Percentiles rank a stretch among this genome's conserved stretches.
Conservation (phyloP, 1,140 invertebrate species). For the Aricia agestis region DNA sequence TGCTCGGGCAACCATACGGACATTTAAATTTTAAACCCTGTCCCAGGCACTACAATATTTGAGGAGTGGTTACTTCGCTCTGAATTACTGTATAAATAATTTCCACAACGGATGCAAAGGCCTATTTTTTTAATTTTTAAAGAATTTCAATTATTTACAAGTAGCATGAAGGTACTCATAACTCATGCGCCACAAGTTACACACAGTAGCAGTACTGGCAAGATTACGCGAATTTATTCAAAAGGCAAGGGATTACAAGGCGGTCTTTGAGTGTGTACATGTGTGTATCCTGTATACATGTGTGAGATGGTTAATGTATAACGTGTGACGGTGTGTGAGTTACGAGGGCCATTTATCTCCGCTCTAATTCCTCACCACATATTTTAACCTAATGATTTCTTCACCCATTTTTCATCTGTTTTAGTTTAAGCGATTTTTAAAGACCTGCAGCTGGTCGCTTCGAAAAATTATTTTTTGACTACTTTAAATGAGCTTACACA, state of each 20-base stretch:
- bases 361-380: background rate
- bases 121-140: too few relatives aligned
- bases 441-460: background rate
- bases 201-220: background rate
- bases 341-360: background rate
- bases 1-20: too few relatives aligned
- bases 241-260: background rate
- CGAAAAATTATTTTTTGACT: too few relatives aligned
- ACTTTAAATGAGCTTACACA: background rate
- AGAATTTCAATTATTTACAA: too few relatives aligned
- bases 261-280: background rate
- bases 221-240: background rate
- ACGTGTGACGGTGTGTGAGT: background rate
- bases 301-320: background rate
- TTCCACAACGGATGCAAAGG: too few relatives aligned
- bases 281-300: background rate
- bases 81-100: too few relatives aligned
- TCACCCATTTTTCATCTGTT: background rate
- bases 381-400: background rate
- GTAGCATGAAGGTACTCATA: too few relatives aligned
- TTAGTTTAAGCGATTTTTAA: background rate
- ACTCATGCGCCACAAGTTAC: too few relatives aligned
- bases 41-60: too few relatives aligned
- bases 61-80: too few relatives aligned
- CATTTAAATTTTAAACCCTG: too few relatives aligned